These are phyloP conservation scores for Maccullochella peelii DNA, from an alignment of 2,113 vertebrate genomes.

Conservation along the genomic window DNA sequence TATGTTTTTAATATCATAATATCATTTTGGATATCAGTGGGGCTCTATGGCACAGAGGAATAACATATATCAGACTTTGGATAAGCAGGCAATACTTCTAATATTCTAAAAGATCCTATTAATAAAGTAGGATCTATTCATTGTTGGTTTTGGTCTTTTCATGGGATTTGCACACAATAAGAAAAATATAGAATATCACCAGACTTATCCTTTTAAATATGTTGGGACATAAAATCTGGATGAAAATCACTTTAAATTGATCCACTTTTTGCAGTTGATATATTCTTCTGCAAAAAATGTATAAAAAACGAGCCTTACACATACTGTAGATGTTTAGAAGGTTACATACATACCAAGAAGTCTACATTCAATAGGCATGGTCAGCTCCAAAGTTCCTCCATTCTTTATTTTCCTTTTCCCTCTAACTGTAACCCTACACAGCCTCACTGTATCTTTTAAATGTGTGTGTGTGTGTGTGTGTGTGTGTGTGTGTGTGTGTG, in stretches of 20 bases:
- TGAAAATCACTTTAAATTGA: not conserved
- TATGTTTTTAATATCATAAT: too few species aligned
- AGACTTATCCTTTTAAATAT: not conserved
- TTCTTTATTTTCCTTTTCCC: not conserved
- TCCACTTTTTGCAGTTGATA: not conserved
- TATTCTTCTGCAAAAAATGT: not conserved
- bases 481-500: constrained; percentile 7
- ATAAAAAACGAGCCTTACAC: not conserved
- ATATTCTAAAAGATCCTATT: too few species aligned
- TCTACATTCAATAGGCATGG: not conserved
- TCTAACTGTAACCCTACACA: constrained; percentile 34
- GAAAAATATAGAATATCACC: too few species aligned
- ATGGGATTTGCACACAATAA: too few species aligned
- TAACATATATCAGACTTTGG: too few species aligned
- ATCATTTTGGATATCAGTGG: too few species aligned
- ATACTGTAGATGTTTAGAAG: not conserved
- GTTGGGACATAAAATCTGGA: not conserved
- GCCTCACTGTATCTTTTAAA: constrained; percentile 57
- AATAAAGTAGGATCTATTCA: too few species aligned
- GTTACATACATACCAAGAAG: not conserved
- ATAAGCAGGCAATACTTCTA: too few species aligned
- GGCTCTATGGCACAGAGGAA: too few species aligned
- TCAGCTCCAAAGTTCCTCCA: constrained; percentile 3
- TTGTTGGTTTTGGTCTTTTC: too few species aligned
- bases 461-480: constrained; percentile 5